Evolutionary conservation across 2,113 vertebrate species (phyloP).

Genomic region (Sclerurus mexicanus): DNA sequence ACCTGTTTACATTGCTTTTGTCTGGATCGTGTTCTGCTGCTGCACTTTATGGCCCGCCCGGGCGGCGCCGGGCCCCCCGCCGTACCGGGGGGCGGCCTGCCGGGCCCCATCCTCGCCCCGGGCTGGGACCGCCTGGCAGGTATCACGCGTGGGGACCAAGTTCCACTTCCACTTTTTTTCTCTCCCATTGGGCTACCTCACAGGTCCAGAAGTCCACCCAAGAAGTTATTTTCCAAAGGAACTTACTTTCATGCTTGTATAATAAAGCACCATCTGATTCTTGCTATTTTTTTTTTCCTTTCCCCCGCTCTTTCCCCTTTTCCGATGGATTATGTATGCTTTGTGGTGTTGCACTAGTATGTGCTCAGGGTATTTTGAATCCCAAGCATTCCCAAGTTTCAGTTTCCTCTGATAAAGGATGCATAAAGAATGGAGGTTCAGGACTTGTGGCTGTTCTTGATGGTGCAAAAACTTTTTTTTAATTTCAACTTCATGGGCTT

Average conservation of each 20-base stretch:
- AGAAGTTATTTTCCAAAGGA: conserved; percentile 75
- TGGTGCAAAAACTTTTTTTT: conserved; percentile 60
- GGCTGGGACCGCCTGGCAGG: neutral
- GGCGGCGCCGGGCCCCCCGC: neutral
- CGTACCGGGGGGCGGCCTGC: neutral
- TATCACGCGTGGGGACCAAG: conserved; percentile 42
- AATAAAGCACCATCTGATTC: conserved; percentile 64
- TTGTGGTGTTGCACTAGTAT: conserved; percentile 71
- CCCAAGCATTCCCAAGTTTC: conserved; percentile 65
- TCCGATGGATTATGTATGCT: conserved; percentile 15
- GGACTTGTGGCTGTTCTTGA: conserved; percentile 58
- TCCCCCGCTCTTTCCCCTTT: neutral
- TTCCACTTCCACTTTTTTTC: conserved; percentile 37
- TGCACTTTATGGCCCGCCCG: conserved; percentile 71
- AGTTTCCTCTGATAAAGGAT: conserved; percentile 72
- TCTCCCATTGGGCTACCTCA: conserved; percentile 77
- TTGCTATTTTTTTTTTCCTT: neutral
- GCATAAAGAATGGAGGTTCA: conserved; percentile 56
- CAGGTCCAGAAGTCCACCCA: conserved; percentile 73
- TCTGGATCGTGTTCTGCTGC: conserved; percentile 63
- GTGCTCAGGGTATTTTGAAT: conserved; percentile 81
- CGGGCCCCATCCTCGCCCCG: neutral
- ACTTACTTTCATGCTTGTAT: conserved; percentile 68
- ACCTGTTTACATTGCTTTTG: conserved; percentile 75
- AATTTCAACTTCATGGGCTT: conserved; percentile 59